Conservation (phyloP, 2,888 invertebrate species). For the Cantharis nigra region DNA sequence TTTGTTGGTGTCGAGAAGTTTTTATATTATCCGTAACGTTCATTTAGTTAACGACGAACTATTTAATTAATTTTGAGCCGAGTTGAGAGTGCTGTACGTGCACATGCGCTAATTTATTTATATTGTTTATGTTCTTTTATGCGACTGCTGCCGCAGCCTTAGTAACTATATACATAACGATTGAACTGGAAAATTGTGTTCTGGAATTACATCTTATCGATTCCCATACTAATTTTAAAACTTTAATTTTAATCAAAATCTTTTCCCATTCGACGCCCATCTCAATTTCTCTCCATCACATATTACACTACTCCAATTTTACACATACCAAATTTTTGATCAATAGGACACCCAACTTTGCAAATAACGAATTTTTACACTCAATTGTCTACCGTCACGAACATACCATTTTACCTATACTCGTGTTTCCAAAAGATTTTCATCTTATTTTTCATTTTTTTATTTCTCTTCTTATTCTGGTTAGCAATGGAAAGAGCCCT, state of each 20-base stretch:
- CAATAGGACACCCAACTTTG: neutral
- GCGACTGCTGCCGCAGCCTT: slow-evolving; percentile 15
- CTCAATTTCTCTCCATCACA: neutral
- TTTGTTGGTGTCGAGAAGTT: neutral
- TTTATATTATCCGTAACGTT: slow-evolving; percentile 4
- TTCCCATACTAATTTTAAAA: neutral
- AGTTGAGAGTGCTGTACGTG: slow-evolving; percentile 10
- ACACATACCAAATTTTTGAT: neutral
- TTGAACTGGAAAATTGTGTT: slow-evolving; percentile 18
- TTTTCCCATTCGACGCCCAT: neutral
- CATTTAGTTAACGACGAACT: slow-evolving; percentile 6
- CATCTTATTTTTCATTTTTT: neutral
- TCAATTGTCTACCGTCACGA: neutral
- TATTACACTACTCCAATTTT: neutral
- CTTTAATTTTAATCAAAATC: neutral
- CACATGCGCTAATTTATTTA: slow-evolving; percentile 31
- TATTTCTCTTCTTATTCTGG: too few species aligned
- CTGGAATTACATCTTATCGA: slow-evolving; percentile 9
- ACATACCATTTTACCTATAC: neutral
- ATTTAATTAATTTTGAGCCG: slow-evolving; percentile 27
- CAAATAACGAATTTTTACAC: neutral
- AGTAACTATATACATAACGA: slow-evolving; percentile 12
- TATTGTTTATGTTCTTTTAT: slow-evolving; percentile 27
- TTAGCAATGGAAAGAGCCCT: too few species aligned
- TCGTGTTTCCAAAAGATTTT: neutral